Conservation (phyloP, 2,113 vertebrate species). For the Pyrgilauda ruficollis region DNA sequence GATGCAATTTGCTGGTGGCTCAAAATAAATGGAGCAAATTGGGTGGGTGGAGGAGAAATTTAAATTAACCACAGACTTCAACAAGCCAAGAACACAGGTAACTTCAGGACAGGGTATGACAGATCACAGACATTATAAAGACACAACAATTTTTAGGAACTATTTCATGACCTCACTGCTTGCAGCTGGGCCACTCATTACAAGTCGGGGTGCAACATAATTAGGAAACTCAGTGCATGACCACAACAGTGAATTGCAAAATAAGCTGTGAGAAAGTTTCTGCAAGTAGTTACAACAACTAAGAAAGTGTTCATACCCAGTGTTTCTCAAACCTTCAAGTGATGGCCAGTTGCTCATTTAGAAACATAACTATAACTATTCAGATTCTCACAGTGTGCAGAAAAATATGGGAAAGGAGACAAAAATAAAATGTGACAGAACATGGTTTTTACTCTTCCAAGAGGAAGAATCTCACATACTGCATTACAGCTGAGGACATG, state of each 20-base stretch:
- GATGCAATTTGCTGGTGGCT: neutral
- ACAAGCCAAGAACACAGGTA: neutral
- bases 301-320: neutral
- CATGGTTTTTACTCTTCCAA: neutral
- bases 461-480: neutral
- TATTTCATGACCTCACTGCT: neutral
- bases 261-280: slow-evolving; percentile 6
- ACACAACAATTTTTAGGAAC: neutral
- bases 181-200: neutral
- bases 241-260: neutral
- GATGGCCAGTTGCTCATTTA: neutral
- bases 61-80: neutral
- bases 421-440: neutral
- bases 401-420: neutral
- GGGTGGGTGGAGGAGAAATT: neutral
- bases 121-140: neutral
- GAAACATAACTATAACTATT: neutral
- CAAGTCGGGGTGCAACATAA: neutral
- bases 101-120: neutral
- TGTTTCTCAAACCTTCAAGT: neutral
- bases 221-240: neutral
- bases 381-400: neutral
- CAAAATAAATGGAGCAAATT: neutral
- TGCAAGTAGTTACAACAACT: neutral
- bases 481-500: neutral